Evolutionary conservation across 1,140 invertebrate species (phyloP), one percentile per base, ranked within the genome.

Genomic region (Pseudomyrmex pallidus): DNA sequence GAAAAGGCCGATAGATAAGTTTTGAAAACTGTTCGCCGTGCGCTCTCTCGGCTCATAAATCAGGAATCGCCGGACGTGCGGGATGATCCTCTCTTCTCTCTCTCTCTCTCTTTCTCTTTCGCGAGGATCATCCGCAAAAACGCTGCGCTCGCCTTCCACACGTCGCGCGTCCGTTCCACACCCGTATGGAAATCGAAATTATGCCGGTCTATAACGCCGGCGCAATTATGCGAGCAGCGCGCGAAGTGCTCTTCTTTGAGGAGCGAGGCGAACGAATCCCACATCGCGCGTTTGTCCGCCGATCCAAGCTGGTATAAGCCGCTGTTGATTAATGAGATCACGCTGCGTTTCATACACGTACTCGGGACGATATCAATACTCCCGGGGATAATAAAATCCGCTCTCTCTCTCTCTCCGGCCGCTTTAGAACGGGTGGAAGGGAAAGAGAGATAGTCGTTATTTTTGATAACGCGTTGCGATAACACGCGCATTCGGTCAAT

Each of bases 21-120:
- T 88, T 88, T 88, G 74, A 85, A 85, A 88, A 74, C 35, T 73
- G 25, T 7, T 46, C 56, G 44, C 25, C 35, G 35, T 15, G 63
- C 46, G 63, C 80, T 20, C 59, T 68, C 22, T 62, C 83, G 84
- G 84, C 86, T 90, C 90, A 90, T 91, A 90, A 91, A 91, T 91
- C 89, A 91, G 90, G 85, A 90, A 90, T 87, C 88, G 72, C 63
- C 44, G 67, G 78, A 84, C 86, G 73, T 84, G 85, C 85, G 52
- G 85, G 85, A 84, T 85, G 74, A 86, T 77, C 87, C 66, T 82
- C 68, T 46, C 25, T 64, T 64, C 74, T 35, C 7, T 35, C 35
- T 35, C 5, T 35, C 35, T 35, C 35, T 35, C 7, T 35, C 5
- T 48, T 50, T 59, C 48, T 82, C 84, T 86, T 80, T 86, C 67